Base-by-base conservation (phyloP, 2,113 vertebrate genomes). In the Stigmatopora nigra region DNA sequence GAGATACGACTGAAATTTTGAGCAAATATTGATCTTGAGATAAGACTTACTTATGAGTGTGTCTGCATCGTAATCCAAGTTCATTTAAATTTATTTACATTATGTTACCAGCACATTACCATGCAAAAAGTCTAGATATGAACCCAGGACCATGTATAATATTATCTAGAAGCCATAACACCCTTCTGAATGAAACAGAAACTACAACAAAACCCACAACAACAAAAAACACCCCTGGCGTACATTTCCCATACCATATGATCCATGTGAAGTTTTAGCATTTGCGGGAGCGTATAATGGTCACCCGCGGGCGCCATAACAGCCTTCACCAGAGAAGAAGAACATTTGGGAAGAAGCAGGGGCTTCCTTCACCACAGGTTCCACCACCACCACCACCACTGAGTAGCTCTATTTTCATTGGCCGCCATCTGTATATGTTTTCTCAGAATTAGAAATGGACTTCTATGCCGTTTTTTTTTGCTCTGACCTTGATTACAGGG, bases 241-340 rank as follows among this genome's bases (percentile, higher is more conserved):
- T 7, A 20, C n/a, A 13, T 45, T 44, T 45, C 52, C 31, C 49
- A 46, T 72, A 31, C 63, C 51, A 44, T 51, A 45, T 64, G 25
- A 31, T 31, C 25, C 25, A 31, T 70, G 78, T 46, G 19, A 80
- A 75, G 72, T 69, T 67, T 63, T 61, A 55, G 17, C 77, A 78
- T 80, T 76, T 81, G 78, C 80, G 64, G 72, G 52, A 64, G 25
- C 67, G 49, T 55, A 63, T 80, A 85, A 84, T 71, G 55, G 69
- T 72, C 71, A 82, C 81, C 73, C 72, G 71, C 41, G 20, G 74
- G 76, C 38, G 62, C 64, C 48, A 11, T 75, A 61, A 63, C 36
- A 44, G 77, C 64, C 52, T 52, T 52, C 73, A 56, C 65, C 35
- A 36, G 61, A 64, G n/a, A 45, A 44, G 22, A 64, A 45, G 63